Evolutionary conservation across 2,113 vertebrate species (phyloP).

Genomic region (Cricetomys ansorgei): DNA sequence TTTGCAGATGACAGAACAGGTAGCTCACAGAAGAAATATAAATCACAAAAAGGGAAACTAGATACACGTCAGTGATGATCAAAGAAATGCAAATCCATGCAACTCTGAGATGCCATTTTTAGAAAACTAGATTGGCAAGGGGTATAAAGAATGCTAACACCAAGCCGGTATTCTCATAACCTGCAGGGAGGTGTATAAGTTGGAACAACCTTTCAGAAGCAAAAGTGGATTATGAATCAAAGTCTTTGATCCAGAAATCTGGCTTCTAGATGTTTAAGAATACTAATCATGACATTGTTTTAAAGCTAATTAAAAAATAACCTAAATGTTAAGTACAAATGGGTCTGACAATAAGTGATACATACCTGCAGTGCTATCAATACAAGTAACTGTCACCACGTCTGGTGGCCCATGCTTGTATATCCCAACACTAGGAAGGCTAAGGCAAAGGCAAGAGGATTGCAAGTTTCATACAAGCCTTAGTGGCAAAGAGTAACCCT

Average conservation of each 20-base stretch:
- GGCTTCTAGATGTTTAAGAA: slow-evolving; percentile 27
- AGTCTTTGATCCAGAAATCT: slow-evolving; percentile 2
- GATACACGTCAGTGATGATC: slow-evolving; percentile 32
- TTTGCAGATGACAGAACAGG: not conserved
- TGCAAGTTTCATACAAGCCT: not conserved
- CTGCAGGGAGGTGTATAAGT: not conserved
- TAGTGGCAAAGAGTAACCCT: not conserved
- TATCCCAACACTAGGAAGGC: not conserved
- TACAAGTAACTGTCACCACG: not conserved
- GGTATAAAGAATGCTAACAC: not conserved
- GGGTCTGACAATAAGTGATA: not conserved
- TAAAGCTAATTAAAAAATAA: slow-evolving; percentile 47
- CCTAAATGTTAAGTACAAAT: not conserved
- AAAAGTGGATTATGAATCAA: not conserved
- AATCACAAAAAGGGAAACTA: slow-evolving; percentile 39
- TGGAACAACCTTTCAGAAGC: not conserved
- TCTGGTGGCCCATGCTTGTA: too few relatives aligned
- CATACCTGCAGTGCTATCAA: not conserved
- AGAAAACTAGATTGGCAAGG: slow-evolving; percentile 36
- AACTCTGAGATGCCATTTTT: not conserved
- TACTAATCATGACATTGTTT: not conserved
- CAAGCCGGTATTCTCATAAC: not conserved
- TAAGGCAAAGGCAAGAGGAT: not conserved
- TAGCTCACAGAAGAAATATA: not conserved
- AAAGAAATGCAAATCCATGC: slow-evolving; percentile 49